Conservation (phyloP, 2,797 vertebrate species). For the Gymnocypris eckloni region DNA sequence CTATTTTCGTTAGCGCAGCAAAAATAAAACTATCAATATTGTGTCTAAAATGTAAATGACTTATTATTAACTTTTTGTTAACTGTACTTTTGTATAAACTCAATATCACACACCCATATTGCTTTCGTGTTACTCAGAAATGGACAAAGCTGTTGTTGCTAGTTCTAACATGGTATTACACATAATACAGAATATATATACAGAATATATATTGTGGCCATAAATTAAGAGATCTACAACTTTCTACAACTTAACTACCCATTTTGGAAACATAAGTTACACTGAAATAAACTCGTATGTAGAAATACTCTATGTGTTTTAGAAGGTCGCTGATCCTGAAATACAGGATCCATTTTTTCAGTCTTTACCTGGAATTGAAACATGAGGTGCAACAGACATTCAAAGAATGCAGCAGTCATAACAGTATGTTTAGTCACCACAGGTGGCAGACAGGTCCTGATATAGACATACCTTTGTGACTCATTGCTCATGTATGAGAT, state of each 20-base stretch:
- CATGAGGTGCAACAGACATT: background rate
- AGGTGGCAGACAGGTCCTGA: background rate
- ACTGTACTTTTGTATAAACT: background rate
- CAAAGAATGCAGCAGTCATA: background rate
- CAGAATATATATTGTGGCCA: too few relatives aligned
- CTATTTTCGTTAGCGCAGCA: background rate
- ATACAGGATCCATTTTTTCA: background rate
- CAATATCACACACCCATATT: background rate
- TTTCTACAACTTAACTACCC: background rate
- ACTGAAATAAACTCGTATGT: background rate
- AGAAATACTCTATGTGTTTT: background rate
- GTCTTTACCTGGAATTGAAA: conserved; percentile 21
- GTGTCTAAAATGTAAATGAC: too few relatives aligned
- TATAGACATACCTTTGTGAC: background rate
- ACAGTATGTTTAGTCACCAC: background rate
- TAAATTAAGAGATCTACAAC: background rate
- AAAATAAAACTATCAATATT: background rate
- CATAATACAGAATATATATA: background rate
- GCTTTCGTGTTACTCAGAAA: background rate
- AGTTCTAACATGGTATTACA: background rate
- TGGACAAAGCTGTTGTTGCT: background rate
- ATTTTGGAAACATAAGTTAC: background rate
- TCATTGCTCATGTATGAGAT: background rate
- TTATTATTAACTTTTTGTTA: background rate
- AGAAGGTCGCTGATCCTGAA: background rate